Percentiles rank a stretch among this genome's conserved stretches.
Evolutionary conservation across 1,140 invertebrate species (phyloP).

Genomic region (Drosophila melanogaster): Release_6_plus_ISO1_MT NT_033779.5:12543001-12543500

Average conservation of each 20-base stretch:
- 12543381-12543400: slow-evolving; percentile 5
- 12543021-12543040: slow-evolving; percentile 29
- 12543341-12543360: slow-evolving; percentile 55
- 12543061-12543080: slow-evolving; percentile 9
- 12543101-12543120: slow-evolving; percentile 30
- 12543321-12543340: slow-evolving; percentile 30
- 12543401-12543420: slow-evolving; percentile 78
- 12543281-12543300: slow-evolving; percentile 49
- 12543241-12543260: slow-evolving; percentile 41
- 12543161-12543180: slow-evolving; percentile 79
- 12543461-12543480: slow-evolving; percentile 31
- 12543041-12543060: slow-evolving; percentile 5
- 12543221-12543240: slow-evolving; percentile 47
- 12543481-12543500: slow-evolving; percentile 13
- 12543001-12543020: slow-evolving; percentile 51
- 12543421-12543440: slow-evolving; percentile 57
- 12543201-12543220: slow-evolving; percentile 71
- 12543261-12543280: slow-evolving; percentile 9
- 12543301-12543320: slow-evolving; percentile 74
- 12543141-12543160: slow-evolving; percentile 59
- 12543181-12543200: slow-evolving; percentile 82
- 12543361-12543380: slow-evolving; percentile 1
- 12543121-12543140: slow-evolving; percentile 51
- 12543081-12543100: slow-evolving; percentile 45
- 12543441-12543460: slow-evolving; percentile 51